phyloP scores from a whole-genome alignment of 1,140 invertebrate species.

The Atopsyche davidsoni region DNA sequence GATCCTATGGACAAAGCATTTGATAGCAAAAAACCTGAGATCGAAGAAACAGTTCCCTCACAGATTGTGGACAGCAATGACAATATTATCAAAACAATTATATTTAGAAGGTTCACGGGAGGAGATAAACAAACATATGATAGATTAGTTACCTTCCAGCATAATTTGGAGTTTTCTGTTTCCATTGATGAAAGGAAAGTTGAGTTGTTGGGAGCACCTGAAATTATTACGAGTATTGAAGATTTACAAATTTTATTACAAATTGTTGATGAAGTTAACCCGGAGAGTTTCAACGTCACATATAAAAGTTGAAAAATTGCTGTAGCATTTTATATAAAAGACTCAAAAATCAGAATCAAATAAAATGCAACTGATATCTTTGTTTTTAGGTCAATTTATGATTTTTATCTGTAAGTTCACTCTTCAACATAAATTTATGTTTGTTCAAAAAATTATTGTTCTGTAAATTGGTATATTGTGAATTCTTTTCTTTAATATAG shows the following conservation, averaged over 20 bases:
- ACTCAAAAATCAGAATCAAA: too few relatives aligned
- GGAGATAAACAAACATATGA: conserved; percentile 36
- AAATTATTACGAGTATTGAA: conserved; percentile 42
- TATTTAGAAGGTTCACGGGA: conserved; percentile 40
- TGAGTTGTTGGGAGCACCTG: conserved; percentile 45
- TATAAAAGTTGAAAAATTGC: conserved; percentile 26
- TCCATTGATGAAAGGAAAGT: conserved; percentile 41
- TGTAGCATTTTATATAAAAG: too few relatives aligned
- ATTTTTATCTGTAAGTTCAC: too few relatives aligned
- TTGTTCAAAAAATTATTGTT: too few relatives aligned
- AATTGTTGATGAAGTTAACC: conserved; percentile 45
- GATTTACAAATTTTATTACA: conserved; percentile 46
- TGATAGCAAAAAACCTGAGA: too few relatives aligned
- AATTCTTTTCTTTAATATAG: too few relatives aligned
- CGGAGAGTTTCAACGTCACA: conserved; percentile 42
- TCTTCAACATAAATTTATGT: too few relatives aligned
- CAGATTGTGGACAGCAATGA: conserved; percentile 11
- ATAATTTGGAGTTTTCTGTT: conserved; percentile 43
- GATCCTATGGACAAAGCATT: too few relatives aligned
- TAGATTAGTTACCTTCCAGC: conserved; percentile 41
- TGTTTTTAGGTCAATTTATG: too few relatives aligned
- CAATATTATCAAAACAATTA: conserved; percentile 36
- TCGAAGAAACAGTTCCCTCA: not conserved
- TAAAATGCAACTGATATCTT: too few relatives aligned
- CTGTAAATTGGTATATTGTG: too few relatives aligned